These are phyloP conservation scores for Euproctis similis DNA, from an alignment of 2,888 invertebrate genomes.

Conservation along the genomic window DNA sequence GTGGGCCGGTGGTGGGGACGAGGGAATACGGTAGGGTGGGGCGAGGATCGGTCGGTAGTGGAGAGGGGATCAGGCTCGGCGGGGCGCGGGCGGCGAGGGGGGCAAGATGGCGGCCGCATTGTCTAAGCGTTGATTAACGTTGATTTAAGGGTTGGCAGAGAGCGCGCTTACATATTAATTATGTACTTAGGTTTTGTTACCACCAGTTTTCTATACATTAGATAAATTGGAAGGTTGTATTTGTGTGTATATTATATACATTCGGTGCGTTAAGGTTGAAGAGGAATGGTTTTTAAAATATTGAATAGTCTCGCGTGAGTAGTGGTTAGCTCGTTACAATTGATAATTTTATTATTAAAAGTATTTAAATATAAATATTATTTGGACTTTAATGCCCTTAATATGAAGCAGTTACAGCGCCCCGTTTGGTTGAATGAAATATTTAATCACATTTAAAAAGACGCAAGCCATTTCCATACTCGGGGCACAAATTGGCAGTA, in stretches of 20 bases:
- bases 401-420: too few species aligned
- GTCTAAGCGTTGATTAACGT: slow-evolving; percentile 70
- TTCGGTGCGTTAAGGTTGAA: neutral
- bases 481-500: too few species aligned
- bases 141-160: slow-evolving; percentile 57
- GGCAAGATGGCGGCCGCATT: slow-evolving; percentile 67
- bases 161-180: slow-evolving; percentile 66
- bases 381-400: neutral
- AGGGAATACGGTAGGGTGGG: slow-evolving; percentile 15
- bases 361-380: neutral
- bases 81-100: slow-evolving; percentile 24
- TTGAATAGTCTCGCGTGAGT: too few species aligned
- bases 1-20: slow-evolving; percentile 21
- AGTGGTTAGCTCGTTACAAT: too few species aligned
- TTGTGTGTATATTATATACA: slow-evolving; percentile 3
- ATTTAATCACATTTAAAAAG: too few species aligned
- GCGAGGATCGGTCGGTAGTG: slow-evolving; percentile 17
- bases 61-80: slow-evolving; percentile 17
- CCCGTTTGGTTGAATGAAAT: too few species aligned
- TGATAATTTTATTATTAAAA: neutral
- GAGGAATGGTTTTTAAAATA: neutral
- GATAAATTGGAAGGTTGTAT: slow-evolving; percentile 18
- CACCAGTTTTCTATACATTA: slow-evolving; percentile 34
- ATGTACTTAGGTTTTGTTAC: slow-evolving; percentile 52
- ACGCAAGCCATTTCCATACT: too few species aligned